These are phyloP conservation scores for Ophthalmolycus amberensis DNA, from an alignment of 2,113 vertebrate genomes.

Conservation along the genomic window DNA sequence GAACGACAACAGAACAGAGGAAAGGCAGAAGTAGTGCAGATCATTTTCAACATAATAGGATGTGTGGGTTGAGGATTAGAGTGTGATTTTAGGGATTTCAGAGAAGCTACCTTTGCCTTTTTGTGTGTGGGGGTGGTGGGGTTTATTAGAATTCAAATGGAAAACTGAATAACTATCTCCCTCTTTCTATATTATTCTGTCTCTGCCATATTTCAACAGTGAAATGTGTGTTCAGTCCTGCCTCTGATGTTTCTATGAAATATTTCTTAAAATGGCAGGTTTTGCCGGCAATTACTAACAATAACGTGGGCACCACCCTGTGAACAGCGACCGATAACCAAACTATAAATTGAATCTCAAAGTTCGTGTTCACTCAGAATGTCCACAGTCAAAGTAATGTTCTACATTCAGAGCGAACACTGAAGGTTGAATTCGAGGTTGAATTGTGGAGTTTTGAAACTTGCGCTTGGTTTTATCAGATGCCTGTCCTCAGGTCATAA, in stretches of 20 bases:
- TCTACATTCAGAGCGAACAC: too few species aligned
- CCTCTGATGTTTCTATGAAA: background rate
- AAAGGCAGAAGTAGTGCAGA: background rate
- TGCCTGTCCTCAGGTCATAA: too few species aligned
- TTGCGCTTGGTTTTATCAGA: too few species aligned
- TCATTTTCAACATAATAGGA: conserved; percentile 33
- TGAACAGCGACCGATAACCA: too few species aligned
- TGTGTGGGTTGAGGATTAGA: conserved; percentile 50
- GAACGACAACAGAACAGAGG: background rate
- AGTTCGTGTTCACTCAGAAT: too few species aligned
- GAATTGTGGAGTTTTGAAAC: too few species aligned
- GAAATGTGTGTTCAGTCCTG: background rate
- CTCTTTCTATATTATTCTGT: conserved; percentile 7
- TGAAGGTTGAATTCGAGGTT: too few species aligned
- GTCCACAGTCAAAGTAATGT: too few species aligned
- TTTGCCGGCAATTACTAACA: background rate
- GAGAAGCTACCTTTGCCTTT: background rate
- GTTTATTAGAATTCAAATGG: conserved; percentile 40
- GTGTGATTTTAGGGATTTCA: conserved; percentile 44
- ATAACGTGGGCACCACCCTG: too few species aligned
- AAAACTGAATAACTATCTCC: conserved; percentile 17
- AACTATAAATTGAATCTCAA: too few species aligned
- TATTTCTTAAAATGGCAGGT: background rate
- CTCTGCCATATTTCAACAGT: background rate
- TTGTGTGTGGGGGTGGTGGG: conserved; percentile 3